Evolutionary conservation across 2,888 invertebrate species (phyloP).

Genomic region (Caenorhabditis sp.): DNA sequence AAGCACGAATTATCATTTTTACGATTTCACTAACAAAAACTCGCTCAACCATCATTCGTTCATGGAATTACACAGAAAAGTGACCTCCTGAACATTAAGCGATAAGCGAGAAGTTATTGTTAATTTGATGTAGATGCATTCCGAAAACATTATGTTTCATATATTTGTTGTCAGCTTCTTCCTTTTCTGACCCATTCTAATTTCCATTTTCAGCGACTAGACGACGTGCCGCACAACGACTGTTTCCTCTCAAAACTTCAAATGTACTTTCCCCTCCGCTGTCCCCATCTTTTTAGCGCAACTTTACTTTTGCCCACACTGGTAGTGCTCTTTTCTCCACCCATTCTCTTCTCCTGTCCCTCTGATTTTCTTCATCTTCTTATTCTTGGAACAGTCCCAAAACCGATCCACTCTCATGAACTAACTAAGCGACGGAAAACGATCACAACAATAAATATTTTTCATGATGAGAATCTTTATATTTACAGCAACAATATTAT

Average conservation of each 20-base stretch:
- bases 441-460: constrained; percentile 6
- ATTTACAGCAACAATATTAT: constrained; percentile 28
- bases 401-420: neutral
- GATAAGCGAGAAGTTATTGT: too few relatives aligned
- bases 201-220: constrained; percentile 44
- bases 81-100: too few relatives aligned
- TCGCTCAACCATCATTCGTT: too few relatives aligned
- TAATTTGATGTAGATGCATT: neutral
- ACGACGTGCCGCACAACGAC: constrained; percentile 20
- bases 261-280: neutral
- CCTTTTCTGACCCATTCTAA: neutral
- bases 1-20: constrained; percentile 14
- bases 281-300: neutral
- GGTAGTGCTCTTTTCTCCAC: constrained; percentile 26
- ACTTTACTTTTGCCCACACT: constrained; percentile 32
- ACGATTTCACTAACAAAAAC: constrained; percentile 4
- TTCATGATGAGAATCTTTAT: constrained; percentile 5
- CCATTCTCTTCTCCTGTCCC: constrained; percentile 8
- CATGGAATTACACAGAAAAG: too few relatives aligned
- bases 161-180: constrained; percentile 4
- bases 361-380: neutral
- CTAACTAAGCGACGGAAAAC: neutral
- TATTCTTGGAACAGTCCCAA: neutral
- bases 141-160: neutral
- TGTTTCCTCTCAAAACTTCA: too few relatives aligned